Conservation (phyloP, 1,140 invertebrate species). For the Drosophila takahashii region DNA sequence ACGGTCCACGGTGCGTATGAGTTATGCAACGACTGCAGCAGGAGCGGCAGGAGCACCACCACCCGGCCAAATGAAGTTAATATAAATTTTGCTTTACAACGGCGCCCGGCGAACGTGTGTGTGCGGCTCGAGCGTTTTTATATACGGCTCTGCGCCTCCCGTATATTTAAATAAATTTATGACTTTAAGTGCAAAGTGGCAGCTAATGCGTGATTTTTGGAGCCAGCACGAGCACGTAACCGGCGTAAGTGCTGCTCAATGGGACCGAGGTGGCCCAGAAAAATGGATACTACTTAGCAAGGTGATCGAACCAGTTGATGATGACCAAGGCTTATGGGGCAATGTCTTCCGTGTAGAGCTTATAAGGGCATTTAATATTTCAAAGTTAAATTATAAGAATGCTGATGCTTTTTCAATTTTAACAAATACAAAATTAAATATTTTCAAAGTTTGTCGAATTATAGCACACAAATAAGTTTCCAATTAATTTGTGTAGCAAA, state of each 20-base stretch:
- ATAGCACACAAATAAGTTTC: too few species aligned
- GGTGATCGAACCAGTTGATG: conserved; percentile 1
- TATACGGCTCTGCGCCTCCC: conserved; percentile 21
- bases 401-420: too few species aligned
- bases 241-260: conserved; percentile 19
- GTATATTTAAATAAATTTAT: conserved; percentile 83
- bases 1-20: conserved; percentile 75
- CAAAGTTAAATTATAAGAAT: too few species aligned
- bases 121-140: conserved; percentile 19
- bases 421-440: too few species aligned
- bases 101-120: conserved; percentile 19
- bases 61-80: conserved; percentile 72
- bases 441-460: too few species aligned
- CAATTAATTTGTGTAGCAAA: too few species aligned
- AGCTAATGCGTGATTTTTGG: conserved; percentile 80
- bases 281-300: neutral
- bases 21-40: conserved; percentile 70
- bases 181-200: conserved; percentile 81
- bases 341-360: too few species aligned
- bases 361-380: too few species aligned
- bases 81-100: conserved; percentile 78
- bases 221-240: conserved; percentile 53
- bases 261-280: neutral
- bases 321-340: neutral
- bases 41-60: conserved; percentile 11